Evolutionary conservation across 92 coral and sea anemone species (phyloP).

Genomic region (Epizoanthus scotinus): DNA sequence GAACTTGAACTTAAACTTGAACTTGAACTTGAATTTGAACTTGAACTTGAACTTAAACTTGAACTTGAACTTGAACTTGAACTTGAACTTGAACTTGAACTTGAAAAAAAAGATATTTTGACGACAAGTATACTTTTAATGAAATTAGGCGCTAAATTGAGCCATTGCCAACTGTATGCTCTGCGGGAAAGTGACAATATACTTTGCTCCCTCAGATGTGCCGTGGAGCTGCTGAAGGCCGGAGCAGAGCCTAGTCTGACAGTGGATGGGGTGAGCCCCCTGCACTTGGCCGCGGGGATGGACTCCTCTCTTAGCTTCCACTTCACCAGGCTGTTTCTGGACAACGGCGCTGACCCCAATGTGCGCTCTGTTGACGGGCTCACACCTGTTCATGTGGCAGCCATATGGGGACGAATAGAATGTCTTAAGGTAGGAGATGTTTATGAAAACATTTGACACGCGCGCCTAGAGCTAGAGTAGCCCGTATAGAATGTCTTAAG

Average conservation of each 20-base stretch:
- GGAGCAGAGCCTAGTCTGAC: conserved; percentile 81
- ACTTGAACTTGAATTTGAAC: too few relatives aligned
- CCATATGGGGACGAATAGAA: conserved; percentile 89
- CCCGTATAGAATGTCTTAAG: conserved; percentile 80
- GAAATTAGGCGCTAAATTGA: too few relatives aligned
- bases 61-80: too few relatives aligned
- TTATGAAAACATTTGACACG: conserved; percentile 3
- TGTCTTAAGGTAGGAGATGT: conserved; percentile 72
- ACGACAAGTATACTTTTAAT: too few relatives aligned
- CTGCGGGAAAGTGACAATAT: too few relatives aligned
- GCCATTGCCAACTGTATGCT: too few relatives aligned
- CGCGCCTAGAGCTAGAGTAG: too few relatives aligned
- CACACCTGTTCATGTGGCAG: conserved; percentile 96
- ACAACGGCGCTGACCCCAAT: conserved; percentile 81
- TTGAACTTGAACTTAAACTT: too few relatives aligned
- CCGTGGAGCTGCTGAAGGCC: conserved; percentile 59
- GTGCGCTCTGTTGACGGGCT: conserved; percentile 83
- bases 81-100: too few relatives aligned
- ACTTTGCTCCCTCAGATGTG: conserved; percentile 45
- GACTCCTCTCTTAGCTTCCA: conserved; percentile 78
- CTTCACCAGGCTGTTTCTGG: conserved; percentile 80
- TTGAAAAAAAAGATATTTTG: too few relatives aligned
- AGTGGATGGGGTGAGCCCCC: conserved; percentile 79
- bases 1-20: too few relatives aligned
- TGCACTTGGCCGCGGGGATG: conserved; percentile 82